Base-by-base conservation (phyloP, 2,888 invertebrate species). In the Oxycera nigricornis region DNA sequence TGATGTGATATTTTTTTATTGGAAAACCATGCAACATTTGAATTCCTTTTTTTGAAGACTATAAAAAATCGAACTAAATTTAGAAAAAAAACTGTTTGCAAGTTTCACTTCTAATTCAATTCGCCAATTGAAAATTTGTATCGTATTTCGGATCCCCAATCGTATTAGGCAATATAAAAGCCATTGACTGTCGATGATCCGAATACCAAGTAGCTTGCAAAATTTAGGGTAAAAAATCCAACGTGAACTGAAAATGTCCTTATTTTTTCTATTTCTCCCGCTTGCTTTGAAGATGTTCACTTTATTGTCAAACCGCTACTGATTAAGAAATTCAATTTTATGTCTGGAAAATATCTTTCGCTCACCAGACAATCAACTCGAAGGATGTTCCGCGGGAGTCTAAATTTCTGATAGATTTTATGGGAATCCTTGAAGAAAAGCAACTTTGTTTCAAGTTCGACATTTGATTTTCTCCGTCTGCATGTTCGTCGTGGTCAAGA, bases 281-380 rank as follows among this genome's bases (percentile, higher is more conserved):
- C 14, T 70, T 70, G 20, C 57, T 72, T 72, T 57, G 57, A 57
- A 72, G n/a, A 11, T 26, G 3, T 67, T 22, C 17, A n/a, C 39
- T 50, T 14, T 52, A 20, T 20, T 30, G 28, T 1, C 7, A 30
- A 20, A 22, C 52, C n/a, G 65, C n/a, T n/a, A n/a, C 52, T 68
- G 68, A 68, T 68, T 68, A 68, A 68, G 50, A 46, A 68, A 68
- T 68, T 68, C 50, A 52, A 68, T 68, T 68, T 68, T 46, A 46
- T 46, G n/a, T n/a, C n/a, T n/a, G n/a, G n/a, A n/a, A n/a, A n/a
- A n/a, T n/a, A n/a, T n/a, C n/a, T n/a, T n/a, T n/a, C n/a, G n/a
- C n/a, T n/a, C n/a, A n/a, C n/a, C n/a, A n/a, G n/a, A n/a, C n/a
- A n/a, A n/a, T n/a, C n/a, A n/a, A n/a, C n/a, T n/a, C n/a, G n/a